phyloP scores from a whole-genome alignment of 1,140 invertebrate species.

The Papilio polyxenes region DNA sequence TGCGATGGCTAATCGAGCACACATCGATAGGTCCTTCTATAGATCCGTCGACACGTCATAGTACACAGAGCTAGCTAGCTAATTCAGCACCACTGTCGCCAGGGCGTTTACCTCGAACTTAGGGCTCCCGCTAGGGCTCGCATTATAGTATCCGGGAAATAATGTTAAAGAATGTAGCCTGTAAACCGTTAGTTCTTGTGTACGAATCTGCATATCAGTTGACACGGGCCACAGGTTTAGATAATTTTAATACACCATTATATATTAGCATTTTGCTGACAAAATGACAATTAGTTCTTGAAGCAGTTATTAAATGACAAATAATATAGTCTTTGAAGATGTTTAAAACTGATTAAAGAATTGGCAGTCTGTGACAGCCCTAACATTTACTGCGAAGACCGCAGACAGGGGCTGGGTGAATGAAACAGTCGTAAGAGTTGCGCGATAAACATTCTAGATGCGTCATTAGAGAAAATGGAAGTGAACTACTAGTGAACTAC shows the following conservation, averaged over 20 bases:
- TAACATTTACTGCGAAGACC: neutral
- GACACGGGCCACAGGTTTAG: too few species aligned
- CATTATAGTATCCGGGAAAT: neutral
- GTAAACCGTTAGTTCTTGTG: neutral
- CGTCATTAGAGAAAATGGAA: constrained; percentile 43
- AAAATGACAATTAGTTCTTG: neutral
- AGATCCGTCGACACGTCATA: constrained; percentile 43
- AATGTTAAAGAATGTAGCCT: neutral
- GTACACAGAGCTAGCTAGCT: constrained; percentile 43
- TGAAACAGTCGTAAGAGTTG: constrained; percentile 48
- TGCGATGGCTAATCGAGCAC: constrained; percentile 36
- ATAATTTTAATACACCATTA: too few species aligned
- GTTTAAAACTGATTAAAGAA: neutral
- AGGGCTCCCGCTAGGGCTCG: neutral
- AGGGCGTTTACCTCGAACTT: constrained; percentile 50
- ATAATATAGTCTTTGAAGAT: neutral
- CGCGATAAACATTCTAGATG: constrained; percentile 44
- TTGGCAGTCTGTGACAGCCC: neutral
- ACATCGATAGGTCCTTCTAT: constrained; percentile 31
- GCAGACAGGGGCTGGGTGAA: constrained; percentile 40
- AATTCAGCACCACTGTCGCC: constrained; percentile 43
- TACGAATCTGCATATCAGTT: too few species aligned
- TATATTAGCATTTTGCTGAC: too few species aligned
- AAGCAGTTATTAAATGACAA: neutral
- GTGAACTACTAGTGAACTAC: constrained; percentile 38